A percentile compares a stretch with the other conserved stretches of the same genome.
These are phyloP conservation scores for Clamator glandarius DNA, from an alignment of 2,797 vertebrate genomes.

Conservation along the genomic window DNA sequence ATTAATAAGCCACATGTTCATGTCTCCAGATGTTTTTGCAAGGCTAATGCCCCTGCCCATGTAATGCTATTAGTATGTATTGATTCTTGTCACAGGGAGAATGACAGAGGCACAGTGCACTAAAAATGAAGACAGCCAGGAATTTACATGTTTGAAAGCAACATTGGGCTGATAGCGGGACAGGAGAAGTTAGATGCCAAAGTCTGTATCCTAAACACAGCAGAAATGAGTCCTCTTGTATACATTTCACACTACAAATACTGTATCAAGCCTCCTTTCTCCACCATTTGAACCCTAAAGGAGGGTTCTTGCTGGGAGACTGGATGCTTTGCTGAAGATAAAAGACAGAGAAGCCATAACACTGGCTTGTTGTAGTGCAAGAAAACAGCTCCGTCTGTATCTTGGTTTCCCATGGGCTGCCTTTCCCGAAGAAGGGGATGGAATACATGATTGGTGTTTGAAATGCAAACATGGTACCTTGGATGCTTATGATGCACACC, in stretches of 20 bases:
- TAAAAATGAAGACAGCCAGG: neutral
- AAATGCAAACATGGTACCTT: neutral
- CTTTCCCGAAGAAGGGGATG: neutral
- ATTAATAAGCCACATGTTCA: neutral
- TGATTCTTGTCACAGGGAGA: neutral
- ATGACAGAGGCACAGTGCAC: neutral
- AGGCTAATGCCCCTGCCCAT: neutral
- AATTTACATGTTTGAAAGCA: neutral
- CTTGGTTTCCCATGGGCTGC: neutral
- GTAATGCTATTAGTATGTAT: neutral
- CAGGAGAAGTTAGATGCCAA: neutral
- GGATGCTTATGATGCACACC: neutral
- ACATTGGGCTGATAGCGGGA: neutral
- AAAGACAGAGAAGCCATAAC: neutral
- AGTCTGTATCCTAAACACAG: neutral
- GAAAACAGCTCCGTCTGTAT: accelerated
- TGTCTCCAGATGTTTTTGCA: constrained; percentile 7
- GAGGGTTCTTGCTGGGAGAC: neutral
- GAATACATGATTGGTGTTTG: neutral
- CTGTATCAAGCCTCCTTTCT: neutral
- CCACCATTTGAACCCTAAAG: neutral
- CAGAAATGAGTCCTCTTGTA: neutral
- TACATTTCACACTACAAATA: neutral
- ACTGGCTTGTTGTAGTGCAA: neutral
- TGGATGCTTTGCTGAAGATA: neutral